Evolutionary conservation across 2,797 vertebrate species (phyloP).

Genomic region (Liparis tanakae): DNA sequence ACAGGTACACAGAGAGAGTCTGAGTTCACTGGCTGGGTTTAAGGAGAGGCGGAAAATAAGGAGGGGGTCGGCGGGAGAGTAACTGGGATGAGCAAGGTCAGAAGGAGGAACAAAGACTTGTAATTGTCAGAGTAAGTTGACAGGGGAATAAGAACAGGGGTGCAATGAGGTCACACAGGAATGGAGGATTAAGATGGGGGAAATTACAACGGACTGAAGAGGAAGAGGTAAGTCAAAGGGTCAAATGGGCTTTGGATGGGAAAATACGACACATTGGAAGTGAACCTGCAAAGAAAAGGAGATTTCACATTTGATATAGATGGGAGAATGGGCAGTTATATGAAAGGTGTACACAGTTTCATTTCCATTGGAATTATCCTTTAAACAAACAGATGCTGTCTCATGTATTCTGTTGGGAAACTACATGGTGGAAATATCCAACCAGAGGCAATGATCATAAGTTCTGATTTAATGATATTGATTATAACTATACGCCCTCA

Average conservation of each 20-base stretch:
- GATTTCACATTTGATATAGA: not conserved
- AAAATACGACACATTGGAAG: not conserved
- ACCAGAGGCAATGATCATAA: not conserved
- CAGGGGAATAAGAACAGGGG: not conserved
- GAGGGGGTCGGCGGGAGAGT: conserved; percentile 1
- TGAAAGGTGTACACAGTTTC: not conserved
- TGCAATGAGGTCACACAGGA: not conserved
- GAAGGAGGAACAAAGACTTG: conserved; percentile 31
- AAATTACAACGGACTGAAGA: conserved; percentile 6
- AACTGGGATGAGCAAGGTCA: conserved; percentile 43
- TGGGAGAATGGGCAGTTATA: not conserved
- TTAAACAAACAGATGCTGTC: not conserved
- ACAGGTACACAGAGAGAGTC: conserved; percentile 52
- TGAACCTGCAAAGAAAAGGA: not conserved
- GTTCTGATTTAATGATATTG: not conserved
- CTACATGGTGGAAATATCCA: not conserved
- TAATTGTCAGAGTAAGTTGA: conserved; percentile 32
- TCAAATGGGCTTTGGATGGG: conserved; percentile 13
- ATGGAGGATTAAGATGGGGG: conserved; percentile 17
- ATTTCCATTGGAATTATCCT: not conserved
- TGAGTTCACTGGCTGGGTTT: conserved; percentile 34
- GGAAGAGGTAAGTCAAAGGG: conserved; percentile 5
- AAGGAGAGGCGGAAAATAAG: conserved; percentile 5
- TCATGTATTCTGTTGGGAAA: not conserved
- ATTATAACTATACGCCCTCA: not conserved